A percentile compares a stretch with the other conserved stretches of the same genome.
phyloP scores from a whole-genome alignment of 2,113 vertebrate genomes.

The Globicephala melas region DNA sequence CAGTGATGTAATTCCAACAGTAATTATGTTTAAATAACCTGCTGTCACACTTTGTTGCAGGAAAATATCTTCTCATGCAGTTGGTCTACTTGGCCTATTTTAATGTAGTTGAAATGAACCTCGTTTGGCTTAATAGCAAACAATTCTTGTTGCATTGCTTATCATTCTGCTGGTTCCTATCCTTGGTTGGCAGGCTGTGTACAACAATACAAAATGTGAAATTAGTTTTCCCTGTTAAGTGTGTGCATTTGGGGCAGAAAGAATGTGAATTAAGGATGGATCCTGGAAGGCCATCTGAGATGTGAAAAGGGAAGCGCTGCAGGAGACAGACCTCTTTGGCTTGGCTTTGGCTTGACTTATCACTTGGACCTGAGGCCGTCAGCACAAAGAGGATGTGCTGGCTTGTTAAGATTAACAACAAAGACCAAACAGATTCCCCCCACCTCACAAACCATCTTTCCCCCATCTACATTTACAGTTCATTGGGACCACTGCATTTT shows the following conservation, averaged over 20 bases:
- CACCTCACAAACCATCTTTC: background rate
- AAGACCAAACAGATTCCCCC: background rate
- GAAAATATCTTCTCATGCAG: conserved; percentile 26
- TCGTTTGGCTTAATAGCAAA: conserved; percentile 35
- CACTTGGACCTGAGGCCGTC: background rate
- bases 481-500: background rate
- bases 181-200: background rate
- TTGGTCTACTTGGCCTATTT: conserved; percentile 25
- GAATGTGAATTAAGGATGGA: background rate
- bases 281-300: background rate
- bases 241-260: background rate
- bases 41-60: conserved; percentile 24
- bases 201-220: background rate
- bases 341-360: background rate
- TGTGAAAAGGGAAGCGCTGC: background rate
- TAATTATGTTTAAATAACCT: conserved; percentile 51
- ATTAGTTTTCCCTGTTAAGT: conserved; percentile 1
- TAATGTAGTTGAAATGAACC: conserved; percentile 14
- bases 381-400: background rate
- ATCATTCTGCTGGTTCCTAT: background rate
- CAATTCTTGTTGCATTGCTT: conserved; percentile 44
- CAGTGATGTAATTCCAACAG: conserved; percentile 31
- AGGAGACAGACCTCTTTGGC: background rate
- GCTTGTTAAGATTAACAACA: conserved; percentile 1
- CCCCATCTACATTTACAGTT: background rate